A percentile compares a stretch with the other conserved stretches of the same genome.
phyloP scores from a whole-genome alignment of 2,797 vertebrate species.

The Eulemur coronatus region DNA sequence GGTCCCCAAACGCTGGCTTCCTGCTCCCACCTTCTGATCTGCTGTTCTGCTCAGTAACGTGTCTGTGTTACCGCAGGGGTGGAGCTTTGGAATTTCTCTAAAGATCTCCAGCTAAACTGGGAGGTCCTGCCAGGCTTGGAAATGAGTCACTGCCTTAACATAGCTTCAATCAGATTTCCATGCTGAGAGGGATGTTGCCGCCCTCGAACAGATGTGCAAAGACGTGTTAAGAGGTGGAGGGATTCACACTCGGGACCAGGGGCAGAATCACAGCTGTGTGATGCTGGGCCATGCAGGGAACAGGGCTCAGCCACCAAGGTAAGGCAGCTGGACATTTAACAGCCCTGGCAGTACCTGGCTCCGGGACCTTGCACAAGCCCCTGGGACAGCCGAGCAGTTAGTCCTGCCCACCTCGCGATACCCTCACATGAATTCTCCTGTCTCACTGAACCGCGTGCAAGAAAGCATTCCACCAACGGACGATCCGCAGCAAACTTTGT shows the following conservation, averaged over 20 bases:
- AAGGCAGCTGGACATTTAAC: background rate
- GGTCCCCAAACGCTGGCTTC: rapidly evolving
- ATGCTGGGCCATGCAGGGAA: background rate
- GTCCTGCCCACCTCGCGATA: rapidly evolving
- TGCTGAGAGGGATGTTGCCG: rapidly evolving
- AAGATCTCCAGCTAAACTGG: background rate
- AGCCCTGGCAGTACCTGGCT: background rate
- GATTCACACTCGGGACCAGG: background rate
- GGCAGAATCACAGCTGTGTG: background rate
- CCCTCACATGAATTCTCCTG: rapidly evolving
- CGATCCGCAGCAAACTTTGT: rapidly evolving
- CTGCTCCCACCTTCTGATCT: rapidly evolving
- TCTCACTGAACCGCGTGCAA: too few relatives aligned
- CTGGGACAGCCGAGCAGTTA: rapidly evolving
- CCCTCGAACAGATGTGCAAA: background rate
- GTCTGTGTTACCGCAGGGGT: rapidly evolving
- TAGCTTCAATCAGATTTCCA: background rate
- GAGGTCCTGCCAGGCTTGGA: background rate
- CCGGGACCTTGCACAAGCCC: too few relatives aligned
- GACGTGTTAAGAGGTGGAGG: background rate
- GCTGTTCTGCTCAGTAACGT: background rate
- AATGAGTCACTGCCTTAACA: rapidly evolving
- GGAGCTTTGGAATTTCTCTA: background rate
- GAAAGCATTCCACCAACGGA: background rate
- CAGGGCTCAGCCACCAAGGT: rapidly evolving